Conservation (phyloP, 2,888 invertebrate species). For the Odiellus spinosus region DNA sequence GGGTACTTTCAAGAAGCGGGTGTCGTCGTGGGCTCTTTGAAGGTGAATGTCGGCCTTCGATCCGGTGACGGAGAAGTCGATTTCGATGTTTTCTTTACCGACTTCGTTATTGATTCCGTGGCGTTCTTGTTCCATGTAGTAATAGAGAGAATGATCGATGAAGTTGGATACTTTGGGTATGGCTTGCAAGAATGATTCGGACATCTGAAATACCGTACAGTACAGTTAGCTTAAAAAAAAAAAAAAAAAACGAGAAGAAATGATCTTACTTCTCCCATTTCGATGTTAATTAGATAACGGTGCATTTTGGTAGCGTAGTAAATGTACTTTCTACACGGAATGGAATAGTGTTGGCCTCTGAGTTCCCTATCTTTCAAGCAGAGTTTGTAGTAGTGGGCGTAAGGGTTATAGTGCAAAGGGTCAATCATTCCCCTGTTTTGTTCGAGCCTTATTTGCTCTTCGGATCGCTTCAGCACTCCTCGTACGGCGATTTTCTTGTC, state of each 20-base stretch:
- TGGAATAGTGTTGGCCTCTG: conserved; percentile 7
- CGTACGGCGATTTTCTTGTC: conserved; percentile 10
- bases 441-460: conserved; percentile 11
- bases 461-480: conserved; percentile 8
- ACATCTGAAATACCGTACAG: too few relatives aligned
- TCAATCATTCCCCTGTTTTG: conserved; percentile 7
- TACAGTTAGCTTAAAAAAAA: too few relatives aligned
- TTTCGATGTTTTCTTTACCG: too few relatives aligned
- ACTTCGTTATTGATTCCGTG: too few relatives aligned
- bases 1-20: too few relatives aligned
- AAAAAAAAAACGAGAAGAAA: neutral
- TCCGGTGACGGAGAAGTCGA: too few relatives aligned
- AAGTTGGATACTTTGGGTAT: too few relatives aligned
- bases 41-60: too few relatives aligned
- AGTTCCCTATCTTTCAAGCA: conserved; percentile 9
- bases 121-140: too few relatives aligned
- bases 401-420: conserved; percentile 12
- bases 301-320: conserved; percentile 7
- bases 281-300: conserved; percentile 7
- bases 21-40: too few relatives aligned
- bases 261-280: conserved; percentile 11
- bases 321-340: conserved; percentile 11
- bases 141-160: too few relatives aligned
- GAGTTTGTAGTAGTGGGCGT: conserved; percentile 10
- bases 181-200: too few relatives aligned